phyloP scores from a whole-genome alignment of 2,888 invertebrate species.

The Zhuqinia jingwanae region DNA sequence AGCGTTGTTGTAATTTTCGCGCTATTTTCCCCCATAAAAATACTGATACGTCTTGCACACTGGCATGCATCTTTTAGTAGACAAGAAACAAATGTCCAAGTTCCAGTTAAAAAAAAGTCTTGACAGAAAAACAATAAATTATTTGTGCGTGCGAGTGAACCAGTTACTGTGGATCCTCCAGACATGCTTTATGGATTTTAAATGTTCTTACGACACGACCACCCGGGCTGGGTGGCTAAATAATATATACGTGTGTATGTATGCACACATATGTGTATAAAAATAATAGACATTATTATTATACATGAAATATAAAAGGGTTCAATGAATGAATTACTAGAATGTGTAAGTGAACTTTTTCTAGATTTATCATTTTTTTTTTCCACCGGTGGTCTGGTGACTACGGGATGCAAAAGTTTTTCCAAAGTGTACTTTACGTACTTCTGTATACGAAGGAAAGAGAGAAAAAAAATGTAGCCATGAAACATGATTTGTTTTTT shows the following conservation, averaged over 20 bases:
- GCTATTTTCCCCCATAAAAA: background rate
- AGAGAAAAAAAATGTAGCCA: too few species aligned
- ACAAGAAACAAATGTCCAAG: slow-evolving; percentile 43
- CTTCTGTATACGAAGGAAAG: too few species aligned
- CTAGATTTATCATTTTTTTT: background rate
- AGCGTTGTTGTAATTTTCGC: slow-evolving; percentile 4
- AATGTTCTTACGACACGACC: too few species aligned
- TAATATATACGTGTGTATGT: too few species aligned
- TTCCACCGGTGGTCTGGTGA: background rate
- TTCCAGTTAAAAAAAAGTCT: slow-evolving; percentile 55
- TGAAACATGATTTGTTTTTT: too few species aligned
- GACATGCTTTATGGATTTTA: background rate
- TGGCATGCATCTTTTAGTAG: slow-evolving; percentile 31
- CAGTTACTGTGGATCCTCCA: background rate
- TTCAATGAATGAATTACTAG: slow-evolving; percentile 21
- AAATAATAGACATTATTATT: too few species aligned
- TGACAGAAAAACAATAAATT: slow-evolving; percentile 51
- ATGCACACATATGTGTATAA: too few species aligned
- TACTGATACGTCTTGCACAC: background rate
- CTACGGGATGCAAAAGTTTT: background rate
- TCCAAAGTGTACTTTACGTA: background rate
- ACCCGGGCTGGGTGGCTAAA: too few species aligned
- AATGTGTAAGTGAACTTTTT: background rate
- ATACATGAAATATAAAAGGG: background rate
- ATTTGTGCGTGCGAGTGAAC: slow-evolving; percentile 17